These are phyloP conservation scores for Druceiella hillmani DNA, from an alignment of 2,888 invertebrate species.

Conservation along the genomic window DNA sequence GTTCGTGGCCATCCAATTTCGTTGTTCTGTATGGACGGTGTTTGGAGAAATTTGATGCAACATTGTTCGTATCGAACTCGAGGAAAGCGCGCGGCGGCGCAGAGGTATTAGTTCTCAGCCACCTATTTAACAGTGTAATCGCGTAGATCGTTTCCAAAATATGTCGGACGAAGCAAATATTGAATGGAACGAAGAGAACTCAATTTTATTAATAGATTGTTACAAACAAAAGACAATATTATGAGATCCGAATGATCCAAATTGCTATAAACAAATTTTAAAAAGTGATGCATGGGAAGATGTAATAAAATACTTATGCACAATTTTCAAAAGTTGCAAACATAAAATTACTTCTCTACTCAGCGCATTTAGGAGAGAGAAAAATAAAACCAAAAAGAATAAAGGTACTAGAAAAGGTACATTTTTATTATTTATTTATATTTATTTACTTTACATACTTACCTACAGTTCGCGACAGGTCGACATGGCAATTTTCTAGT, in stretches of 20 bases:
- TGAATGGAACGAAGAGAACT: constrained; percentile 9
- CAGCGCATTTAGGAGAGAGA: constrained; percentile 11
- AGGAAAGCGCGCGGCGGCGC: too few relatives aligned
- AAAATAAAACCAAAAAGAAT: constrained; percentile 8
- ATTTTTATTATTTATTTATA: constrained; percentile 6
- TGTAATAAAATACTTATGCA: constrained; percentile 6
- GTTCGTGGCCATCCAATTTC: too few relatives aligned
- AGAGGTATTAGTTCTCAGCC: too few relatives aligned
- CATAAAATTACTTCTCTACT: too few relatives aligned
- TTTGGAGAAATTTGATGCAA: too few relatives aligned
- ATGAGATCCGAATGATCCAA: constrained; percentile 9
- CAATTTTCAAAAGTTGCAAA: constrained; percentile 9
- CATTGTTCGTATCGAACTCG: too few relatives aligned
- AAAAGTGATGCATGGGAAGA: constrained; percentile 7
- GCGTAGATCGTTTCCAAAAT: constrained; percentile 6
- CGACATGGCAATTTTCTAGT: too few relatives aligned
- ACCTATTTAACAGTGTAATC: too few relatives aligned
- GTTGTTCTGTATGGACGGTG: too few relatives aligned
- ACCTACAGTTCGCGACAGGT: too few relatives aligned
- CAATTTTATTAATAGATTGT: constrained; percentile 10
- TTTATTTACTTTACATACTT: too few relatives aligned
- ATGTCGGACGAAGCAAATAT: constrained; percentile 7
- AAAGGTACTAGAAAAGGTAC: constrained; percentile 8
- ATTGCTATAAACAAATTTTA: constrained; percentile 6
- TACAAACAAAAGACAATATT: constrained; percentile 10